Percentiles rank a stretch among this genome's conserved stretches.
Conservation (phyloP, 2,888 invertebrate species). For the Augochlorella aurata region DNA sequence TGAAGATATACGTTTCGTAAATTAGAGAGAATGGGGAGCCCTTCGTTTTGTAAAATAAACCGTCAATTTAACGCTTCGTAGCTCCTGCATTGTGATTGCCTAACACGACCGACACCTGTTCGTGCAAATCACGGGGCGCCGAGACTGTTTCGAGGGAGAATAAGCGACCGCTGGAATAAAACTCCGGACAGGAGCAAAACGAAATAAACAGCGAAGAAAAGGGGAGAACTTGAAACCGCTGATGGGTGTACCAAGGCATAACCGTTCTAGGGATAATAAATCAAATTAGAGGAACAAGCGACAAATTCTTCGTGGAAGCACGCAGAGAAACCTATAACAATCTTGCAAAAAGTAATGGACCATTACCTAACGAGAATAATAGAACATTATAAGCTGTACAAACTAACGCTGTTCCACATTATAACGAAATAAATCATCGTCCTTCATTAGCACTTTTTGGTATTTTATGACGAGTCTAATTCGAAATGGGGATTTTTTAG, state of each 20-base stretch:
- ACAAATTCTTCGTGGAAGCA: background rate
- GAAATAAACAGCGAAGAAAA: conserved; percentile 16
- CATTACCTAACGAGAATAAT: background rate
- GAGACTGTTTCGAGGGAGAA: conserved; percentile 30
- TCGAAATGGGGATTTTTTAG: too few relatives aligned
- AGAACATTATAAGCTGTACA: background rate
- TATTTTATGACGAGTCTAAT: background rate
- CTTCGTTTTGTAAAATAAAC: conserved; percentile 42
- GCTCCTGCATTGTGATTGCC: conserved; percentile 28
- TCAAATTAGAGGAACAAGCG: conserved; percentile 51
- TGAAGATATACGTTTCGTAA: conserved; percentile 16
- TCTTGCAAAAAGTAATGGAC: background rate
- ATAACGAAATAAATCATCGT: background rate
- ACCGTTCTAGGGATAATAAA: conserved; percentile 51
- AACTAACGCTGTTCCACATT: background rate
- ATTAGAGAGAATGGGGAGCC: conserved; percentile 12
- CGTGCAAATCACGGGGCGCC: conserved; percentile 37
- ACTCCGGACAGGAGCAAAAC: background rate
- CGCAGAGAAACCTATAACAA: background rate
- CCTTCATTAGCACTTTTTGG: background rate
- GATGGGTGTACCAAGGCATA: conserved; percentile 12
- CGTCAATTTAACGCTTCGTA: conserved; percentile 32
- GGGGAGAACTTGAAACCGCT: background rate
- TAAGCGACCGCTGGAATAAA: conserved; percentile 18
- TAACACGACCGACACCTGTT: conserved; percentile 52